phyloP scores from a whole-genome alignment of 2,797 vertebrate genomes.

The Sarcoramphus papa region DNA sequence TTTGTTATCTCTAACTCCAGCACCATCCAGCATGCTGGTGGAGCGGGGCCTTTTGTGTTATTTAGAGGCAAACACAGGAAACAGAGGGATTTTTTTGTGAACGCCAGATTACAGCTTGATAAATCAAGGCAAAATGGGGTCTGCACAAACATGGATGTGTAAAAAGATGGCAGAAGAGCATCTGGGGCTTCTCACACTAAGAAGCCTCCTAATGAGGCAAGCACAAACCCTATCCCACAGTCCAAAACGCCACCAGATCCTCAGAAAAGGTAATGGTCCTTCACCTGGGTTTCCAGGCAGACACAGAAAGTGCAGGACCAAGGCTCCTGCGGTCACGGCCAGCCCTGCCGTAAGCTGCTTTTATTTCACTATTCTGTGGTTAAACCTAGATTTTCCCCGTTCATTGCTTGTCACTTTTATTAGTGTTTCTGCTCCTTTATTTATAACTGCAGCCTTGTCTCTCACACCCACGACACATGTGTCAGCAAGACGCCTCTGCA shows the following conservation, averaged over 20 bases:
- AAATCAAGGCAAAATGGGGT: neutral
- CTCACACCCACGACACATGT: neutral
- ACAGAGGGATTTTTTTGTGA: neutral
- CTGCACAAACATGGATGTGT: neutral
- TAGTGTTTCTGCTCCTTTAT: neutral
- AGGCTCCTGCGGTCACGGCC: fast-evolving
- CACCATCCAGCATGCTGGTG: neutral
- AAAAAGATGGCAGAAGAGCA: neutral
- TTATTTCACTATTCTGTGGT: neutral
- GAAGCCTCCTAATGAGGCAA: neutral
- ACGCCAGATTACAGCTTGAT: neutral
- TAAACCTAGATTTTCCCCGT: neutral
- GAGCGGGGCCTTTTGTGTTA: neutral
- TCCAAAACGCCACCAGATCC: neutral
- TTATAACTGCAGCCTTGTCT: neutral
- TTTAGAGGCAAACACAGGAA: neutral
- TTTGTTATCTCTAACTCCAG: neutral
- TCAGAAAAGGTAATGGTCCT: neutral
- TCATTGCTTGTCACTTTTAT: neutral
- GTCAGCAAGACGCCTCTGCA: neutral
- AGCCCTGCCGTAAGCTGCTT: neutral
- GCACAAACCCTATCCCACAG: neutral
- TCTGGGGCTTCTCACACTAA: neutral
- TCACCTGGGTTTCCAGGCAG: neutral
- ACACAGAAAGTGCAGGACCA: neutral